These are phyloP conservation scores for Decapterus maruadsi DNA, from an alignment of 2,797 vertebrate genomes.

Conservation along the genomic window DNA sequence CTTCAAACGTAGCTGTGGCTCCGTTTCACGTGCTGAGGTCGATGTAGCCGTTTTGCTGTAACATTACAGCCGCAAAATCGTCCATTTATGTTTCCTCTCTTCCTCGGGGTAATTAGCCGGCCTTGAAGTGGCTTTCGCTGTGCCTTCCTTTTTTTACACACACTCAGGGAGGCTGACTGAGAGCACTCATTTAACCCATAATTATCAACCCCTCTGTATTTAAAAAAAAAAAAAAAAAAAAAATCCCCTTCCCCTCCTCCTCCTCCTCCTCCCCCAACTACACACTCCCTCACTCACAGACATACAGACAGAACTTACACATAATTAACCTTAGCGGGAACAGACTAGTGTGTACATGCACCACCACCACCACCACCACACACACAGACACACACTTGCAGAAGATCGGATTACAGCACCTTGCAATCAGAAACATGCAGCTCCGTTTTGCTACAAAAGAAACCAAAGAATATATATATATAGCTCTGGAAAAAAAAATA, in stretches of 20 bases:
- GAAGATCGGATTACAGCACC: slow-evolving; percentile 40
- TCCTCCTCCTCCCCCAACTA: slow-evolving; percentile 30
- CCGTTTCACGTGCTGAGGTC: slow-evolving; percentile 77
- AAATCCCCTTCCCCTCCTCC: slow-evolving; percentile 26
- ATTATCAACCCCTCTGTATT: slow-evolving; percentile 83
- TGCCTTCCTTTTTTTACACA: slow-evolving; percentile 80
- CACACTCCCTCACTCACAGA: slow-evolving; percentile 25
- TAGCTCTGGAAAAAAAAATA: too few species aligned
- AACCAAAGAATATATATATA: too few species aligned
- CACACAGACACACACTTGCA: slow-evolving; percentile 1
- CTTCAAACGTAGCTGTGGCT: slow-evolving; percentile 72
- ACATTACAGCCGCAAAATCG: slow-evolving; percentile 78
- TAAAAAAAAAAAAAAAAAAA: slow-evolving; percentile 60
- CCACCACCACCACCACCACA: slow-evolving; percentile 7
- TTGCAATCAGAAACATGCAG: slow-evolving; percentile 48
- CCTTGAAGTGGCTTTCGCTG: slow-evolving; percentile 86
- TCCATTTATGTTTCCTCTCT: slow-evolving; percentile 82
- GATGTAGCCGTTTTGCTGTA: slow-evolving; percentile 74
- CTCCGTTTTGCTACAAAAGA: slow-evolving; percentile 18
- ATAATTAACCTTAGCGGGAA: slow-evolving; percentile 72
- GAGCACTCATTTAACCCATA: slow-evolving; percentile 82
- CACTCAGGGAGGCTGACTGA: slow-evolving; percentile 79
- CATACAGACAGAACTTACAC: slow-evolving; percentile 61
- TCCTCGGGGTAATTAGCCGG: slow-evolving; percentile 83
- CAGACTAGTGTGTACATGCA: slow-evolving; percentile 62